Base-by-base conservation (phyloP, 2,797 vertebrate species). In the Gymnoscopelus microlampas region DNA sequence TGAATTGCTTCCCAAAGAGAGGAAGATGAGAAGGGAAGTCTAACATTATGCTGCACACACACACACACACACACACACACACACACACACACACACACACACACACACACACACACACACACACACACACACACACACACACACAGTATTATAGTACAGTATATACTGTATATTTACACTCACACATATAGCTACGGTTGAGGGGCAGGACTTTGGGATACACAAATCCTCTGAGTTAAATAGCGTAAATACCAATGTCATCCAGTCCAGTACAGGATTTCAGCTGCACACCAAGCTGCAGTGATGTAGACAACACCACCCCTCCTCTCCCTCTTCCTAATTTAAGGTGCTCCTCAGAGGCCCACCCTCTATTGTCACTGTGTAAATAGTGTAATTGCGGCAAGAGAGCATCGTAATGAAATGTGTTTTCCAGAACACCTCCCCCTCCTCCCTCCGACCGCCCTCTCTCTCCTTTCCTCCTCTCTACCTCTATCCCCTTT, bases 331-430 rank as follows among this genome's bases (percentile, higher is more conserved):
- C 24, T 62, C 60, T 5, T 62, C 44, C 9, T 88, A 90, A 90
- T 90, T 85, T 90, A 80, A 78, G 77, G 68, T 70, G 72, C 69
- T 86, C 84, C 70, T 0, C 74, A 63, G 82, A 81, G 86, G 76
- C 85, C 74, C 26, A 54, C 82, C 80, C 80, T 84, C 72, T 69
- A 81, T 88, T 87, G 89, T 88, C 82, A 83, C 78, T 82, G 81
- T 82, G 79, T 90, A 92, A 91, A 88, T 86, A 87, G 66, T 56
- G 61, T 89, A 90, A 91, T 90, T 92, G 86, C 85, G 79, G 77
- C 76, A 75, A 39, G 78, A 82, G 87, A 77, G 78, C 67, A 64
- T 71, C 79, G 78, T 91, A 90, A 91, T 87, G 82, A 88, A 88
- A 78, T 78, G 85, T 84, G 86, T 79, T 90, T 85, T 79, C 69